Conservation (phyloP, 2,797 vertebrate species). For the Rhynchonycteris naso region DNA sequence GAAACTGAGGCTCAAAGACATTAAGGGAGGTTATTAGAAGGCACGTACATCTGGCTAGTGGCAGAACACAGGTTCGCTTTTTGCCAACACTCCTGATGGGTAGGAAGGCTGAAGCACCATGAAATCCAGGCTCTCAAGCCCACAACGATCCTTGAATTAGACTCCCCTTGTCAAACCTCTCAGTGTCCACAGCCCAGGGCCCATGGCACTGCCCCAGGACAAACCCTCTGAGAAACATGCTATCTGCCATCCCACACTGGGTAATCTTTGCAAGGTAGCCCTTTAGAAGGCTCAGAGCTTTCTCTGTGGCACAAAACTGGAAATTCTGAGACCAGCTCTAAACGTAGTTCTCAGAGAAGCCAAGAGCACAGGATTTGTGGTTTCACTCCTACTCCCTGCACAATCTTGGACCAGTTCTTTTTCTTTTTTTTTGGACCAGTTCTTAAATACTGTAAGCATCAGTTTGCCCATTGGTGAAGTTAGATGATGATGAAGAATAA, state of each 20-base stretch:
- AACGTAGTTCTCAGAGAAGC: neutral
- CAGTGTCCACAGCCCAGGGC: neutral
- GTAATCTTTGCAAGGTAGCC: neutral
- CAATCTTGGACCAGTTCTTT: neutral
- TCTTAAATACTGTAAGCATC: neutral
- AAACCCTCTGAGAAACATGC: neutral
- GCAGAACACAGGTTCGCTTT: neutral
- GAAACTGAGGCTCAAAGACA: conserved; percentile 30
- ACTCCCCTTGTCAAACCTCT: neutral
- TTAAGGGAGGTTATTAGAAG: neutral
- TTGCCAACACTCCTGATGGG: neutral
- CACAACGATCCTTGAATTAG: neutral
- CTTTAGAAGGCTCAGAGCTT: neutral
- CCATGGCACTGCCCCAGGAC: neutral
- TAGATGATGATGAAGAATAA: neutral
- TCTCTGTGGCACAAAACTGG: neutral
- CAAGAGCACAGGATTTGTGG: neutral
- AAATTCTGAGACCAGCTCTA: neutral
- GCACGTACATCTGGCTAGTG: neutral
- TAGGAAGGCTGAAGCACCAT: neutral
- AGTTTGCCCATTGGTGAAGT: neutral
- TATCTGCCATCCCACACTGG: neutral
- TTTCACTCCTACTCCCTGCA: neutral
- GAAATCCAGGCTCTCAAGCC: neutral
- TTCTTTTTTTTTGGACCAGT: too few species aligned